Base-by-base conservation (phyloP, 2,797 vertebrate species). In the Zalophus californianus region DNA sequence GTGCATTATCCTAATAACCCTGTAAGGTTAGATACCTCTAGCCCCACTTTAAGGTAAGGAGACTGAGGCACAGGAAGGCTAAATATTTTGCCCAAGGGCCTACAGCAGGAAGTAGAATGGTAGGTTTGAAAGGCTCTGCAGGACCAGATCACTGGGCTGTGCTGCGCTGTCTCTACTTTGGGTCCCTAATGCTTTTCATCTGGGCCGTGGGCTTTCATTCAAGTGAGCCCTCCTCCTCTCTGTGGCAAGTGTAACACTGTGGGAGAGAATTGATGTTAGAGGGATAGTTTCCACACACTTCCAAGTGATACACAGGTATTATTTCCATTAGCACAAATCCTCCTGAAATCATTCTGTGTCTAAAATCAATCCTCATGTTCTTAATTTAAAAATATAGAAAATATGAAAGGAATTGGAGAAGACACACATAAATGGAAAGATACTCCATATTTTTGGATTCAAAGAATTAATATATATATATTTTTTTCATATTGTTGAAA, bases 321-420 rank as follows among this genome's bases (percentile, higher is more conserved):
- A 44, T 70, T 93, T 92, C 83, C 68, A 27, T 70, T 68, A 92
- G 16, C 20, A 80, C n/a, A 84, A 70, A 62, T 83, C 79, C 52
- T 93, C 38, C 70, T 77, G 68, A 93, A 96, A 79, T 16, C 41
- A 48, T 68, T 58, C 54, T 54, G 41, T 85, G n/a, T 48, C 60
- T 83, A 91, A 89, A 91, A 70, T 38, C 66, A 80, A 58, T 32
- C 38, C 56, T n/a, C 64, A 70, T 60, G 77, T 88, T 77, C 16
- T 92, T 89, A 52, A 89, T 78, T 86, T 52, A 75, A 92, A 92
- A 73, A 80, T 75, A 90, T 32, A 73, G 41, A 83, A 87, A 83
- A 91, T 60, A 50, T 50, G 73, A 50, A 75, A 50, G 44, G 27
- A 18, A 75, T 48, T 50, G 27, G 73, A 50, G 41, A 75, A 50